Evolutionary conservation across 2,797 vertebrate genomes (phyloP).

Genomic region (Rousettus madagascariensis): DNA sequence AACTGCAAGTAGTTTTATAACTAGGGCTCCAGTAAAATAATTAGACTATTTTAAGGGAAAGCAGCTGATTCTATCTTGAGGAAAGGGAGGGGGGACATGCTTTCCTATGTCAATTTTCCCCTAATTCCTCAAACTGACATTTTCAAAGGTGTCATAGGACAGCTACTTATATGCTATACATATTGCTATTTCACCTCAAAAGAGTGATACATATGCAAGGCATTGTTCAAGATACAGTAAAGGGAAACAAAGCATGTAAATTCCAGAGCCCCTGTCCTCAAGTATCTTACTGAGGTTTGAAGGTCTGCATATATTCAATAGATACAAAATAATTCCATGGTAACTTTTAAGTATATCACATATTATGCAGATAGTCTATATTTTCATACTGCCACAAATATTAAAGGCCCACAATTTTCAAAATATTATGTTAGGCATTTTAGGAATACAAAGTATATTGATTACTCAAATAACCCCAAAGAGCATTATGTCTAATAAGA

Average conservation of each 20-base stretch:
- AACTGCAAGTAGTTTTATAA: slow-evolving; percentile 71
- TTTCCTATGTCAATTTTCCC: slow-evolving; percentile 47
- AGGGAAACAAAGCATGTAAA: slow-evolving; percentile 33
- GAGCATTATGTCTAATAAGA: not conserved
- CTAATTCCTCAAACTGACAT: slow-evolving; percentile 46
- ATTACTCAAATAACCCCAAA: not conserved
- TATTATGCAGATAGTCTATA: not conserved
- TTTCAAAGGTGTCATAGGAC: slow-evolving; percentile 53
- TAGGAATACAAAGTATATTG: not conserved
- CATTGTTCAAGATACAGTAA: not conserved
- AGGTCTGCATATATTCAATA: not conserved
- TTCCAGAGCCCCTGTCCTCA: not conserved
- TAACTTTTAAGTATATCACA: slow-evolving; percentile 10
- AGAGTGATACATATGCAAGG: not conserved
- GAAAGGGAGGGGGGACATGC: not conserved
- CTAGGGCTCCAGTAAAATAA: slow-evolving; percentile 74
- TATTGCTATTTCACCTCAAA: not conserved
- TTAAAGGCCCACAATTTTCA: not conserved
- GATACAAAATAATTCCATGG: not conserved
- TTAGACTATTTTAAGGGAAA: slow-evolving; percentile 76
- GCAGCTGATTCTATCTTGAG: slow-evolving; percentile 61
- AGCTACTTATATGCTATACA: slow-evolving; percentile 12
- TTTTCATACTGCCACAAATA: slow-evolving; percentile 30
- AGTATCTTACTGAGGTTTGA: not conserved
- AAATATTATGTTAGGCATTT: not conserved